These are phyloP conservation scores for Scrobipalpa atriplicella DNA, from an alignment of 2,888 invertebrate species.

Conservation along the genomic window DNA sequence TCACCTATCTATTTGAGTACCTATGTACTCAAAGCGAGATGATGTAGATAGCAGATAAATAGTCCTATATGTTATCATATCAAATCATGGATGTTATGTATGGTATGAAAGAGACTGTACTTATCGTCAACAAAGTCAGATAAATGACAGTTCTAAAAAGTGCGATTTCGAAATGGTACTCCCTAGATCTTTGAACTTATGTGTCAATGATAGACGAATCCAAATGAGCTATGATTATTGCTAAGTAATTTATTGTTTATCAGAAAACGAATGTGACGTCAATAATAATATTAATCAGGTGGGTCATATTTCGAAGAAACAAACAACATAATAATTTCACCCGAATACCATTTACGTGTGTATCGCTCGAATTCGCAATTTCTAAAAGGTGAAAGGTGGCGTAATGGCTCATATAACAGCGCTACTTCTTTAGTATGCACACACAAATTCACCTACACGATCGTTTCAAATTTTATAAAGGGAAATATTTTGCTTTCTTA, in stretches of 20 bases:
- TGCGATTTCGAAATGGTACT: no score
- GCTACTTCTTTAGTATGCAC: not conserved
- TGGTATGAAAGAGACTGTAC: no score
- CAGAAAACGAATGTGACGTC: not conserved
- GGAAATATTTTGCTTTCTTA: not conserved
- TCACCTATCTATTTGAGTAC: no score
- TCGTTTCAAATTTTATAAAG: not conserved
- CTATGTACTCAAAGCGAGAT: no score
- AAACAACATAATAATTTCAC: not conserved
- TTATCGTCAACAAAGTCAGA: no score
- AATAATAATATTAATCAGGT: not conserved
- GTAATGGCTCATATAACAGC: not conserved
- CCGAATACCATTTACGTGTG: not conserved
- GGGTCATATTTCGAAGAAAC: not conserved
- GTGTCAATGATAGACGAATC: no score
- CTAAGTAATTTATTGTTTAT: not conserved
- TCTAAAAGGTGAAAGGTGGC: constrained; percentile 20
- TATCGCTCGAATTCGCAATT: constrained; percentile 37
- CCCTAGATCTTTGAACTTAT: no score
- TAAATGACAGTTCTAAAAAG: no score
- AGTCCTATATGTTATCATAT: no score
- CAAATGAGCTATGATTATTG: no score
- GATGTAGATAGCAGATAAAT: no score
- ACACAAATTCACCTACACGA: not conserved
- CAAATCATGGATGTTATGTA: no score